Base-by-base conservation (phyloP, 2,797 vertebrate species). In the Chelmon rostratus region DNA sequence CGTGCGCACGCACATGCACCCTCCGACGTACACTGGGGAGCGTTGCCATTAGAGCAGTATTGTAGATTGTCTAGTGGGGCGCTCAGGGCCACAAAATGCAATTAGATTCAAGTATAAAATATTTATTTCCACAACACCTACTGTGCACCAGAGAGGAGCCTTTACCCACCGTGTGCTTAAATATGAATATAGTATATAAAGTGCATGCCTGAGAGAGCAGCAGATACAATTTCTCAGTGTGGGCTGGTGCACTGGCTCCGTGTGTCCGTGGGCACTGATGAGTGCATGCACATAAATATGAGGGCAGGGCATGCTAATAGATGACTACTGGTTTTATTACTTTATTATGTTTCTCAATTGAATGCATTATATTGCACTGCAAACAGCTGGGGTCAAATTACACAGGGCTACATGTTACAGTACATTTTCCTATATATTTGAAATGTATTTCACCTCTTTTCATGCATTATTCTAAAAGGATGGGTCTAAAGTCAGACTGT, bases 41-140 rank as follows among this genome's bases (percentile, higher is more conserved):
- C 68, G 49, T 50, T 70, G 85, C 92, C 91, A 94, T 93, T 94
- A 92, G 88, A 92, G 76, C 70, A 53, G 79, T 64, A 79, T 86
- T 91, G 87, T 82, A 84, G 81, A 93, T 91, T 93, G 93, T 94
- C 93, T 93, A 78, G 78, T 93, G 84, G 93, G 93, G 88, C 35
- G 94, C 94, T 91, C 89, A 82, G 86, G 93, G 94, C 93, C 86
- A 94, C 90, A 90, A 92, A 94, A 94, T 90, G 90, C 92, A 95
- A 95, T 95, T 94, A 95, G 86, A 93, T 89, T 86, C 83, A 70
- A 44, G 69, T 86, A 90, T 95, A 88, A 93, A 95, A 93, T 94
- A 95, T 94, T 93, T 93, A 94, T 94, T 93, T 93, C 83, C 86
- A 85, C 92, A 93, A 92, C 91, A 93, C 91, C 91, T 92, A 88